Evolutionary conservation across 2,888 invertebrate genomes (phyloP).

Genomic region (Drosophila borborema): DNA sequence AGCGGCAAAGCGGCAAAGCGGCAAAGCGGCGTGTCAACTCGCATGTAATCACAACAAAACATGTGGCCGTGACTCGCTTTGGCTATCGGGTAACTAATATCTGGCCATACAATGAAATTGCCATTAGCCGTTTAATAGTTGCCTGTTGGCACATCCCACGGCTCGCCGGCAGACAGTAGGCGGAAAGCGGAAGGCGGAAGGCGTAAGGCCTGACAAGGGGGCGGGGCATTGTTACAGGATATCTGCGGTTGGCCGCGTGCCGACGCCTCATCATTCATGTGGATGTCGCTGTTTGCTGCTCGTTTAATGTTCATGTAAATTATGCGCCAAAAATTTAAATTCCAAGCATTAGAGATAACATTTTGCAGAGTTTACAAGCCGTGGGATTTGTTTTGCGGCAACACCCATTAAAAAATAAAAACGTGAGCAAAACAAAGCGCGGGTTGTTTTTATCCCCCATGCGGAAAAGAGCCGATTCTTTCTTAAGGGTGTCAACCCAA

Average conservation of each 20-base stretch:
- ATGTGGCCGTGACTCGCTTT: slow-evolving; percentile 55
- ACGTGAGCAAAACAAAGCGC: slow-evolving; percentile 32
- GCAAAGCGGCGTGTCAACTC: slow-evolving; percentile 70
- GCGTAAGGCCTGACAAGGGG: slow-evolving; percentile 29
- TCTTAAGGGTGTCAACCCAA: slow-evolving; percentile 39
- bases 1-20: slow-evolving; percentile 20
- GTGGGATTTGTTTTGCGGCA: slow-evolving; percentile 67
- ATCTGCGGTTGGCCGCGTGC: slow-evolving; percentile 76
- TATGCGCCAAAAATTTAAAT: slow-evolving; percentile 81
- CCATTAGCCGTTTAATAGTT: slow-evolving; percentile 82
- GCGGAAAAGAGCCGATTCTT: background rate
- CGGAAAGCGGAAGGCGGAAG: slow-evolving; percentile 11
- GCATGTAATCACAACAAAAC: slow-evolving; percentile 76
- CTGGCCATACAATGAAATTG: slow-evolving; percentile 74
- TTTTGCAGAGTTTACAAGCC: slow-evolving; percentile 73
- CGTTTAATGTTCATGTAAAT: slow-evolving; percentile 78
- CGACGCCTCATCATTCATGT: slow-evolving; percentile 78
- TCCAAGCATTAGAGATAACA: slow-evolving; percentile 72
- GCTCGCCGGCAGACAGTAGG: slow-evolving; percentile 18
- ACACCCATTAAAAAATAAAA: slow-evolving; percentile 39
- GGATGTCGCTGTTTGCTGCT: slow-evolving; percentile 51
- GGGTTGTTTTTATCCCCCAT: background rate
- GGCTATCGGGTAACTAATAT: slow-evolving; percentile 65
- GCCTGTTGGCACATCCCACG: slow-evolving; percentile 76
- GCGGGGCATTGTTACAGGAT: slow-evolving; percentile 40